phyloP scores from a whole-genome alignment of 2,888 invertebrate genomes.

The Syrista parreyssii region DNA sequence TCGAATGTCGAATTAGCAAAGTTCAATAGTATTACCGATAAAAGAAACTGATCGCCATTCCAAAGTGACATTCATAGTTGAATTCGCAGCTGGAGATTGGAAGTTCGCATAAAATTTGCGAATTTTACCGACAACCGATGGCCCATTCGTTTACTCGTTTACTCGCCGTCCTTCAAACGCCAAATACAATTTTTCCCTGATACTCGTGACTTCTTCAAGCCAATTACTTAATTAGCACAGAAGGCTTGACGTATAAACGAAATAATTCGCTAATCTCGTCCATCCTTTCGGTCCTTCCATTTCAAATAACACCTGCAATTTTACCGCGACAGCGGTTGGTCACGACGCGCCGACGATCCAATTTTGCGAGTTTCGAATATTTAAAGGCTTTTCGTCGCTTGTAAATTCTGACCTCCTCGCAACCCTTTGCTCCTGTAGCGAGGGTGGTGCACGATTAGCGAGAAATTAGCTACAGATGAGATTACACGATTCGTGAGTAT shows the following conservation, averaged over 20 bases:
- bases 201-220: not conserved
- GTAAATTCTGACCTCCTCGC: not conserved
- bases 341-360: not conserved
- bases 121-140: not conserved
- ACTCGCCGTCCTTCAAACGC: not conserved
- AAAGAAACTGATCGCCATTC: not conserved
- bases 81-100: not conserved
- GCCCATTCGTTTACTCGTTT: not conserved
- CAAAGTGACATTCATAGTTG: not conserved
- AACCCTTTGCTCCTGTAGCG: not conserved
- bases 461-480: not conserved
- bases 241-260: not conserved
- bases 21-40: not conserved
- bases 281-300: not conserved
- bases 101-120: not conserved
- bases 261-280: not conserved
- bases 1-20: conserved; percentile 31
- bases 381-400: not conserved
- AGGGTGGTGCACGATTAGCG: not conserved
- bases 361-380: not conserved
- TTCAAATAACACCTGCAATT: not conserved
- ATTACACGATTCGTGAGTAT: not conserved
- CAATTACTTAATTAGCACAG: not conserved
- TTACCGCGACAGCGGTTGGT: not conserved
- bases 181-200: not conserved